phyloP scores from a whole-genome alignment of 2,113 vertebrate species.

The Brachyhypopomus gauderio region DNA sequence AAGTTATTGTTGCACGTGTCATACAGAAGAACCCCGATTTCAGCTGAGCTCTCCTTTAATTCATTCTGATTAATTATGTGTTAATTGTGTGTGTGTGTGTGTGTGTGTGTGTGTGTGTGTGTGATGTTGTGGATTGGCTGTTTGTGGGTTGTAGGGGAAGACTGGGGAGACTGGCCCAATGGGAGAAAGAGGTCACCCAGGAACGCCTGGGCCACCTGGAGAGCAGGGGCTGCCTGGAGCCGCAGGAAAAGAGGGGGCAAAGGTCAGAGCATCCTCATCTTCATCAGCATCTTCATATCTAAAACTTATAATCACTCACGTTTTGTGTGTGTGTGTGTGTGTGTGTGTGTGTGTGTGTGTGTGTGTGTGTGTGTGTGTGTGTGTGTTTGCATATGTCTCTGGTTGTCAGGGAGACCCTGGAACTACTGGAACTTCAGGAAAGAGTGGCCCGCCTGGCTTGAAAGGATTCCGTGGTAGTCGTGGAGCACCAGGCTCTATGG shows the following conservation, averaged over 20 bases:
- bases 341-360: neutral
- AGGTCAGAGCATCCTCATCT: conserved; percentile 75
- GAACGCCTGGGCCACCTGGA: conserved; percentile 89
- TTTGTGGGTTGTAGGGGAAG: conserved; percentile 78
- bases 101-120: too few species aligned
- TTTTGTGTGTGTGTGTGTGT: neutral
- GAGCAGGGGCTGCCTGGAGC: conserved; percentile 94
- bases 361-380: neutral
- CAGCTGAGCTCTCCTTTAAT: too few species aligned
- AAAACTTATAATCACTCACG: too few species aligned
- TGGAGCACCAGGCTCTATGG: conserved; percentile 85
- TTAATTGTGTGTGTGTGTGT: too few species aligned
- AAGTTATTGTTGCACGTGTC: too few species aligned
- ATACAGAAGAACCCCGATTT: too few species aligned
- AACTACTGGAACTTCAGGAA: conserved; percentile 83
- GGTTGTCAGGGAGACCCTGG: conserved; percentile 88
- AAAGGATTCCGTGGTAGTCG: conserved; percentile 92
- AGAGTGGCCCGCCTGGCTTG: conserved; percentile 87
- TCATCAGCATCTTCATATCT: too few species aligned
- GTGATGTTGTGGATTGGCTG: too few species aligned
- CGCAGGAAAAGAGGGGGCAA: conserved; percentile 93
- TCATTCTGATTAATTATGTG: too few species aligned
- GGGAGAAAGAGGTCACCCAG: conserved; percentile 93
- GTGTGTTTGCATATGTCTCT: neutral
- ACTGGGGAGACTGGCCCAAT: conserved; percentile 91